These are phyloP conservation scores for Desmophyllum pertusum DNA, from an alignment of 92 coral and sea anemone genomes.

Conservation along the genomic window DNA sequence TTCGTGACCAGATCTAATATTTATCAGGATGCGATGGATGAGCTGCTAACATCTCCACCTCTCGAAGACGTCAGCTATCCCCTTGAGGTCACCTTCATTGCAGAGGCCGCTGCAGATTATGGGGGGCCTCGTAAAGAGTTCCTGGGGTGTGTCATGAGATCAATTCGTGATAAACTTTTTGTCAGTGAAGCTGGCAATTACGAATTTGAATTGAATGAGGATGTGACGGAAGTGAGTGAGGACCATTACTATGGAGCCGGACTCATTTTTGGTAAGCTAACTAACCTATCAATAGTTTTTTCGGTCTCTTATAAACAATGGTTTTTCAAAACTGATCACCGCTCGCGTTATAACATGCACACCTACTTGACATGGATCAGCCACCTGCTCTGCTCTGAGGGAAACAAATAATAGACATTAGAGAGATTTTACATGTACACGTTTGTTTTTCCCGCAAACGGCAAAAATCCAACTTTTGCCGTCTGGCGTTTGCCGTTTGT, in stretches of 20 bases:
- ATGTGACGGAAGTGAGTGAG: constrained; percentile 7
- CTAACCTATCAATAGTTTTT: background rate
- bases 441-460: too few species aligned
- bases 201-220: constrained; percentile 6
- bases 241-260: constrained; percentile 53
- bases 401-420: too few species aligned
- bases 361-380: too few species aligned
- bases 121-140: constrained; percentile 70
- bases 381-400: too few species aligned
- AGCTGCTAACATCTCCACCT: constrained; percentile 15
- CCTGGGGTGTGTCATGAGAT: constrained; percentile 38
- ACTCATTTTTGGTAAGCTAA: constrained; percentile 49
- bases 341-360: background rate
- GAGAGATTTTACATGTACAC: too few species aligned
- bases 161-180: constrained; percentile 36
- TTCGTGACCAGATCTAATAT: constrained; percentile 34
- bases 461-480: too few species aligned
- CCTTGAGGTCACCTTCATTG: constrained; percentile 47
- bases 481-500: too few species aligned
- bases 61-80: constrained; percentile 49
- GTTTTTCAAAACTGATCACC: background rate
- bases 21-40: constrained; percentile 55
- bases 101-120: constrained; percentile 51
- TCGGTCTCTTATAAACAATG: background rate
- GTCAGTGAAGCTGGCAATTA: constrained; percentile 13